Conservation (phyloP, 1,140 invertebrate genomes). For the Drosophila pachea region DNA sequence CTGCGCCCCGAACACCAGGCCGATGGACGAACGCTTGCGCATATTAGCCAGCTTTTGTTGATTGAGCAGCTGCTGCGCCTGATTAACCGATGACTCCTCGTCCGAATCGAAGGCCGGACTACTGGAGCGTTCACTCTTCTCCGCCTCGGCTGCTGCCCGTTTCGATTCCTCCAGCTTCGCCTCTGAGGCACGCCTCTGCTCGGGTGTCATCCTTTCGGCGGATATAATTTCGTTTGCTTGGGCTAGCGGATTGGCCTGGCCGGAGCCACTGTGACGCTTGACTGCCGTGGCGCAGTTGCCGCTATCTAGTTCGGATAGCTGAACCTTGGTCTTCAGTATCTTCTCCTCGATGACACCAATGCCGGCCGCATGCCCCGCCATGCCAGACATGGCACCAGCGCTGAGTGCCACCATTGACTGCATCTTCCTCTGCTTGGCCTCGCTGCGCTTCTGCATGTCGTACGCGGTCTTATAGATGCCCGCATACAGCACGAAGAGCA, state of each 20-base stretch:
- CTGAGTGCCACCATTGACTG: conserved; percentile 94
- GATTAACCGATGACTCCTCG: conserved; percentile 86
- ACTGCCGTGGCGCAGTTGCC: conserved; percentile 39
- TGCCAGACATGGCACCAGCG: conserved; percentile 91
- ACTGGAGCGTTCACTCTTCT: conserved; percentile 94
- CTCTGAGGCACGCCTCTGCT: conserved; percentile 64
- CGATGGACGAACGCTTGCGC: conserved; percentile 74
- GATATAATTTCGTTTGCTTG: conserved; percentile 50
- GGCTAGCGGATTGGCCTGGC: conserved; percentile 68
- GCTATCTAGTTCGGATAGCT: conserved; percentile 59
- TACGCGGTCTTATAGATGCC: conserved; percentile 99
- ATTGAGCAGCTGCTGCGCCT: conserved; percentile 65
- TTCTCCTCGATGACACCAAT: conserved; percentile 85
- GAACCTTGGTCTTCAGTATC: conserved; percentile 84
- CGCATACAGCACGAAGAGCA: conserved; percentile 95
- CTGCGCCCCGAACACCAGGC: conserved; percentile 74
- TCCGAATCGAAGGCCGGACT: conserved; percentile 98
- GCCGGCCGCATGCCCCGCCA: conserved; percentile 91
- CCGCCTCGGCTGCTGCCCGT: conserved; percentile 80
- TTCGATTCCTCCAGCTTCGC: conserved; percentile 79
- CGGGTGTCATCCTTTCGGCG: conserved; percentile 57
- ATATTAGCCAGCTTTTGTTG: conserved; percentile 74
- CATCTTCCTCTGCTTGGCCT: conserved; percentile 96
- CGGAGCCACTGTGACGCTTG: conserved; percentile 66
- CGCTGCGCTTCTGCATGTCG: conserved; percentile 98